Evolutionary conservation across 2,113 vertebrate genomes (phyloP), one percentile per base, ranked within the genome.

Genomic region (Accipiter virgatus): DNA sequence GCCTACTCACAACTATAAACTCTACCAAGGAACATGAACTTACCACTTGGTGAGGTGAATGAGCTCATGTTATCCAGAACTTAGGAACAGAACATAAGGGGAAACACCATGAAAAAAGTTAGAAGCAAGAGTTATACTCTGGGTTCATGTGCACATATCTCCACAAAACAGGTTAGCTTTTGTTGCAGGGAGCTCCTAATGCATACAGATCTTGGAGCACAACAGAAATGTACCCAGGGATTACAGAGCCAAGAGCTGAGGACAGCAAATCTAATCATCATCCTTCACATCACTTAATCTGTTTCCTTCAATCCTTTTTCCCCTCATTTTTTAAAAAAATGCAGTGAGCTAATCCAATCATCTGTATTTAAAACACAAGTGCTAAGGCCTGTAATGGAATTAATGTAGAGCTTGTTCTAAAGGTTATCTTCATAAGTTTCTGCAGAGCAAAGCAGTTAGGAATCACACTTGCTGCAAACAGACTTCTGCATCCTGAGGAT

Each of bases 31-130:
- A 83, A 6, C 66, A 79, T 11, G 16, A 91, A 93, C 97, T 98
- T 98, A 98, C 98, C 98, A 92, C 95, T 96, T 43, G 93, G 96
- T 83, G 97, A 95, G 55, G 89, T 91, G 78, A 83, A 95, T 47
- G 78, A 93, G 84, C 91, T 96, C 94, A 96, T 93, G 83, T 91
- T 97, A 96, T 97, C 96, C 71, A 98, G 97, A 93, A 98, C 97
- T 98, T 97, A 63, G 82, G 93, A 93, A 83, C 1, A 95, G 45
- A 92, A 92, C 73, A 70, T 25, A 90, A 85, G 36, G 52, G 79
- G 95, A 96, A 94, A 95, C 17, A 87, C 3, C 85, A 85, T 9
- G 14, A 88, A 63, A 31, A 66, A 77, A 43, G 25, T 95, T 71
- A 92, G 70, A 38, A 67, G 10, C 27, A 66, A 47, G 18, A 36